These are phyloP conservation scores for Cheilosia vernalis DNA, from an alignment of 2,888 invertebrate genomes.

Conservation along the genomic window DNA sequence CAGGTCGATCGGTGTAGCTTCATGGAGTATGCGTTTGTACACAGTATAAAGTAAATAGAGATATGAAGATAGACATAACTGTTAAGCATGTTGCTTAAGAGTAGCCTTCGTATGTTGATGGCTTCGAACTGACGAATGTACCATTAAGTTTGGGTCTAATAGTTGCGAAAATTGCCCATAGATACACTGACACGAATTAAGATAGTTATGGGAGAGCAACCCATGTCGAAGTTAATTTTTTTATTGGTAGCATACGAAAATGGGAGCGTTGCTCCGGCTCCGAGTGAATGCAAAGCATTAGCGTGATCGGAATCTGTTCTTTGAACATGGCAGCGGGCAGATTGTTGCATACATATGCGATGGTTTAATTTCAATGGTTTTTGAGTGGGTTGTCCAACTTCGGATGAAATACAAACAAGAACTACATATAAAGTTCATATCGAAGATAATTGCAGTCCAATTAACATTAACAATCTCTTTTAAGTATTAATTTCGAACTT, in stretches of 20 bases:
- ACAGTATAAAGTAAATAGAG: slow-evolving; percentile 38
- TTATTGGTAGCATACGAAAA: neutral
- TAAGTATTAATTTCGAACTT: neutral
- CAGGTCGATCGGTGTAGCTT: slow-evolving; percentile 67
- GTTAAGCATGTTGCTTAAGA: slow-evolving; percentile 57
- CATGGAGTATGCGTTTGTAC: slow-evolving; percentile 53
- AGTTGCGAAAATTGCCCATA: slow-evolving; percentile 49
- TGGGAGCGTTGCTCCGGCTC: neutral
- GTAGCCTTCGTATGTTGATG: slow-evolving; percentile 37
- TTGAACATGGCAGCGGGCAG: slow-evolving; percentile 45
- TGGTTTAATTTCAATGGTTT: slow-evolving; percentile 56
- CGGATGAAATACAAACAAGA: neutral
- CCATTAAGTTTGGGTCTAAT: slow-evolving; percentile 57
- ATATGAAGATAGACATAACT: slow-evolving; percentile 57
- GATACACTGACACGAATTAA: slow-evolving; percentile 29
- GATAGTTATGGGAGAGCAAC: slow-evolving; percentile 6
- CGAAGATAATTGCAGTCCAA: slow-evolving; percentile 1
- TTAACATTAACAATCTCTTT: neutral
- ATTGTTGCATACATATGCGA: slow-evolving; percentile 51
- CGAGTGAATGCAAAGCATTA: slow-evolving; percentile 23
- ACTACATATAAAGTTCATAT: neutral
- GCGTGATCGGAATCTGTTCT: slow-evolving; percentile 41
- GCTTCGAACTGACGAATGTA: slow-evolving; percentile 40
- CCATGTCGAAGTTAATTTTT: slow-evolving; percentile 13
- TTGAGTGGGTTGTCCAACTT: slow-evolving; percentile 1